Conservation (phyloP, 2,113 vertebrate species). For the Vulpes ferrilata region DNA sequence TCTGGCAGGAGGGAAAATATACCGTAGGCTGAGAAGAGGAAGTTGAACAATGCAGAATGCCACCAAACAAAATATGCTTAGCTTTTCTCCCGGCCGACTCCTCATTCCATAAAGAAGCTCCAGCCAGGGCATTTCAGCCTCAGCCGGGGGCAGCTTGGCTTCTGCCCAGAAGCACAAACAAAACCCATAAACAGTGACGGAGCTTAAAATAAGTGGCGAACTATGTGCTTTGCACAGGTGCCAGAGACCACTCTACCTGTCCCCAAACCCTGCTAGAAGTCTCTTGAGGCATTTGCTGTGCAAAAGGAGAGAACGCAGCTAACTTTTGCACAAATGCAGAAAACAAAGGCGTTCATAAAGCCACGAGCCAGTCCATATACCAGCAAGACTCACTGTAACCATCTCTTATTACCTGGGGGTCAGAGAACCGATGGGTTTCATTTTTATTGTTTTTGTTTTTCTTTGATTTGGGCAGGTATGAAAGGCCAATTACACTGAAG, state of each 20-base stretch:
- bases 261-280: background rate
- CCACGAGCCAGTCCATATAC: background rate
- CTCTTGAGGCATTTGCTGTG: background rate
- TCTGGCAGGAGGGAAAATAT: constrained; percentile 56
- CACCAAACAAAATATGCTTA: constrained; percentile 75
- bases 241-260: background rate
- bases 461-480: constrained; percentile 32
- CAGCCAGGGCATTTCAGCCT: constrained; percentile 27
- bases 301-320: background rate
- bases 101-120: background rate
- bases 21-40: constrained; percentile 45
- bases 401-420: background rate
- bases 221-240: background rate
- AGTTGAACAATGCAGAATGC: constrained; percentile 66
- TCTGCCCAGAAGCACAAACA: constrained; percentile 45
- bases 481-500: background rate
- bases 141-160: constrained; percentile 40
- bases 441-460: background rate
- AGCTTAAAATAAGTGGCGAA: background rate
- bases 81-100: constrained; percentile 76
- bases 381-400: background rate
- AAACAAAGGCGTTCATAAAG: constrained; percentile 51
- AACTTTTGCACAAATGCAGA: background rate
- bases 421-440: background rate
- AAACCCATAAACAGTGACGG: background rate